Percentiles rank a stretch among this genome's conserved stretches.
phyloP scores from a whole-genome alignment of 2,797 vertebrate species.

The Vespertilio murinus region DNA sequence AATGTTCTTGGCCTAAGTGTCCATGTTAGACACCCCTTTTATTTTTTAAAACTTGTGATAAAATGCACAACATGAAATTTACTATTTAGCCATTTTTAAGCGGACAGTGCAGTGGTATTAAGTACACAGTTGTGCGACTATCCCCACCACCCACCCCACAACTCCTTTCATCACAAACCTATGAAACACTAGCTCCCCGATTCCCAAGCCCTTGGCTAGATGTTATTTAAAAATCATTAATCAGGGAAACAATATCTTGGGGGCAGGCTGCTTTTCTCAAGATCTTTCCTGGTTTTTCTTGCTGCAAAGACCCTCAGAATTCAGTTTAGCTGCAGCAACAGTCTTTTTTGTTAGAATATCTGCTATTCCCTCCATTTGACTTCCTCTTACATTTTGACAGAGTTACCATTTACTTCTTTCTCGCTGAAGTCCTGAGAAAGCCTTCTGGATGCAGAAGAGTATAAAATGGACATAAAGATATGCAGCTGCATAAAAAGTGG shows the following conservation, averaged over 20 bases:
- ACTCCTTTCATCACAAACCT: neutral
- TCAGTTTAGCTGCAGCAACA: neutral
- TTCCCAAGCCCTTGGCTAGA: no score
- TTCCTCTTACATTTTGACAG: neutral
- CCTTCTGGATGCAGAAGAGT: neutral
- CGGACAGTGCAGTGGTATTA: neutral
- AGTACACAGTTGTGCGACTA: neutral
- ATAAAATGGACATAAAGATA: neutral
- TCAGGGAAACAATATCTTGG: neutral
- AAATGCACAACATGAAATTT: neutral
- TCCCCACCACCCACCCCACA: neutral
- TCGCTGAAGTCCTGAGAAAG: neutral
- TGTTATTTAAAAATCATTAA: neutral
- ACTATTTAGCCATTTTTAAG: neutral
- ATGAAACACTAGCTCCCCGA: neutral
- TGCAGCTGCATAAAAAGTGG: neutral
- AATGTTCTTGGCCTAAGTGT: neutral
- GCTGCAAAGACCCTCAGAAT: neutral
- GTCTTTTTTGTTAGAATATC: neutral
- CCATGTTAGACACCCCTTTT: neutral
- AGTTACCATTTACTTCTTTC: neutral
- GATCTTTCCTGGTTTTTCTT: neutral
- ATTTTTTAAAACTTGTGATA: neutral
- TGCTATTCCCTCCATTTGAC: neutral
- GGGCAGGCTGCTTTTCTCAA: neutral